phyloP scores from a whole-genome alignment of 2,797 vertebrate genomes.

The Myotis vivesi region DNA sequence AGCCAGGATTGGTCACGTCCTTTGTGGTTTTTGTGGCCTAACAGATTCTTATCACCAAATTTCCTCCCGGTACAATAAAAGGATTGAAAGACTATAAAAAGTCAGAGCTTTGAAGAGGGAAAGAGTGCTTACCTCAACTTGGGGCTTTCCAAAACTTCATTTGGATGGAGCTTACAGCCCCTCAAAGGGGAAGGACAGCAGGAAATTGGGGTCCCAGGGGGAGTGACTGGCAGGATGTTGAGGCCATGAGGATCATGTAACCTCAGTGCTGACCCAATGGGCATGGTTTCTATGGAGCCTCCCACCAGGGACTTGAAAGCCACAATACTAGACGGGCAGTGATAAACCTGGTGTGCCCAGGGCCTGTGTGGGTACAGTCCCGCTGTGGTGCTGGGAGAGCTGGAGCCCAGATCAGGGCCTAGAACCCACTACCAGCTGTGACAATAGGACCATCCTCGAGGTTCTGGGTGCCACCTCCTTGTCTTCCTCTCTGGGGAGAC shows the following conservation, averaged over 20 bases:
- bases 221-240: background rate
- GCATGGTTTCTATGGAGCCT: background rate
- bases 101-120: background rate
- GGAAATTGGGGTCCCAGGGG: rapidly evolving
- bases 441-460: background rate
- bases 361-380: background rate
- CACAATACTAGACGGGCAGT: background rate
- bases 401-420: rapidly evolving
- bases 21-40: background rate
- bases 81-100: background rate
- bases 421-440: background rate
- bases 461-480: background rate
- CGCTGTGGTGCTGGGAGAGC: background rate
- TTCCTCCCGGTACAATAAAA: background rate
- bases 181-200: background rate
- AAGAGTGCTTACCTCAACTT: background rate
- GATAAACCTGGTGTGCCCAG: background rate
- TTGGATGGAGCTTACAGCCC: background rate
- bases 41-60: background rate
- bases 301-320: background rate
- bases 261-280: background rate
- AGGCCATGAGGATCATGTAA: rapidly evolving
- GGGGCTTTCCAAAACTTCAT: background rate
- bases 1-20: rapidly evolving
- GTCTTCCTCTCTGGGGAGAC: background rate